phyloP scores from a whole-genome alignment of 2,888 invertebrate species.

The Camptogramma bilineatum region DNA sequence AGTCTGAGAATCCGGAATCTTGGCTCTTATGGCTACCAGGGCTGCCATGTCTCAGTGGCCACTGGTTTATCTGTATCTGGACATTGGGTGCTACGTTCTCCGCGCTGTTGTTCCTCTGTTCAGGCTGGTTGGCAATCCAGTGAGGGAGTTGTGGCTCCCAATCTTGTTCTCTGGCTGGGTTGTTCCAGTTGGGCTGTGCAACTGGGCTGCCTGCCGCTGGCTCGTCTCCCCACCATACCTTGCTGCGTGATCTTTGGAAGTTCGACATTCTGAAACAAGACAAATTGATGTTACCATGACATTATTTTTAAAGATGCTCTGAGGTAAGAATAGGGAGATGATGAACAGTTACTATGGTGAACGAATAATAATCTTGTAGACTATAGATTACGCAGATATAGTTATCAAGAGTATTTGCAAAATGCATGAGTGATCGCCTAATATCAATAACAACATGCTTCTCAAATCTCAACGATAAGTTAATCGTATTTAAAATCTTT shows the following conservation, averaged over 20 bases:
- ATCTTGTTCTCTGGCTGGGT: constrained; percentile 64
- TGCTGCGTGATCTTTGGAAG: constrained; percentile 88
- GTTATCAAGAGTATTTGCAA: neutral
- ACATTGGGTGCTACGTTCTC: constrained; percentile 70
- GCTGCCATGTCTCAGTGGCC: constrained; percentile 82
- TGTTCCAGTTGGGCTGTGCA: constrained; percentile 67
- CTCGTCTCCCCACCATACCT: constrained; percentile 88
- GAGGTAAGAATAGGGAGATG: neutral
- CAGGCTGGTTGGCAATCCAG: constrained; percentile 81
- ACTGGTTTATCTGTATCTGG: constrained; percentile 71
- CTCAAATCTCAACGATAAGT: neutral
- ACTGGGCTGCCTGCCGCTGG: constrained; percentile 77
- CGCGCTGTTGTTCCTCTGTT: constrained; percentile 69
- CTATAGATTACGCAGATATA: no score
- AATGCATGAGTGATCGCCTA: neutral
- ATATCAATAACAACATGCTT: neutral
- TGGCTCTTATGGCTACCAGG: constrained; percentile 90
- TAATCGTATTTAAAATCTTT: neutral
- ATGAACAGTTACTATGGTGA: neutral
- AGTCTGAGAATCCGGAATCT: constrained; percentile 93
- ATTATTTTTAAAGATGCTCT: neutral
- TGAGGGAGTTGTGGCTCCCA: constrained; percentile 83
- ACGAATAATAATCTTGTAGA: neutral
- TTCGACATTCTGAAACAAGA: constrained; percentile 86
- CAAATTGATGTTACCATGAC: constrained; percentile 46